Percentiles rank a stretch among this genome's conserved stretches.
Evolutionary conservation across 1,140 invertebrate genomes (phyloP).

Genomic region (Heliconius eleuchia): DNA sequence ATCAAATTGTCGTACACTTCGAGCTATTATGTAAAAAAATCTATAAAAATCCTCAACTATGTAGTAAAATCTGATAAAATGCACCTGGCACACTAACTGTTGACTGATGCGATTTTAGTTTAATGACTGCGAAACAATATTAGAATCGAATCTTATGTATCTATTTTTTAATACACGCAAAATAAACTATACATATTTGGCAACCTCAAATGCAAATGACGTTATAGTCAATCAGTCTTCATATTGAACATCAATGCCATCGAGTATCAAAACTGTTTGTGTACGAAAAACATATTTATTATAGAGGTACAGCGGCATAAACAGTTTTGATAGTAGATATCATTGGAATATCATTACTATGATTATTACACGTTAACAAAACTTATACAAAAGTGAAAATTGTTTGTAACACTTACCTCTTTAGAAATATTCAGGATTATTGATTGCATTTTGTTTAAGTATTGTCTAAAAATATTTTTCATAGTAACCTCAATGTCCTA

Average conservation of each 20-base stretch:
- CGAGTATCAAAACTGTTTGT: slow-evolving; percentile 28
- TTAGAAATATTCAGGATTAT: neutral
- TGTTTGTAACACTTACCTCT: neutral
- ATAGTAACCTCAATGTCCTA: neutral
- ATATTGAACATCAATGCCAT: slow-evolving; percentile 21
- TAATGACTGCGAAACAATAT: too few relatives aligned
- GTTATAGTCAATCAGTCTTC: slow-evolving; percentile 40
- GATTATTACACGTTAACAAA: neutral
- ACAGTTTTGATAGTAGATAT: slow-evolving; percentile 28
- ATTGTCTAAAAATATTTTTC: neutral
- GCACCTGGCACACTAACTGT: too few relatives aligned
- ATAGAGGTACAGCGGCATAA: neutral
- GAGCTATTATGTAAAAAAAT: slow-evolving; percentile 61
- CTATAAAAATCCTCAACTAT: slow-evolving; percentile 19
- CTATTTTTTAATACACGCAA: too few relatives aligned
- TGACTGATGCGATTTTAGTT: too few relatives aligned
- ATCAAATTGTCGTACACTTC: slow-evolving; percentile 74
- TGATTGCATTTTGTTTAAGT: neutral
- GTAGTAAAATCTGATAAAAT: slow-evolving; percentile 49
- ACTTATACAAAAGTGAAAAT: neutral
- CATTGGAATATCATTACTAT: slow-evolving; percentile 10
- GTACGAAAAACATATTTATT: slow-evolving; percentile 4
- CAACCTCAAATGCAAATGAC: slow-evolving; percentile 24
- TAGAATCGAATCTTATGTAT: too few relatives aligned
- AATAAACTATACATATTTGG: too few relatives aligned